Evolutionary conservation across 2,888 invertebrate species (phyloP).

Genomic region (Actias luna): DNA sequence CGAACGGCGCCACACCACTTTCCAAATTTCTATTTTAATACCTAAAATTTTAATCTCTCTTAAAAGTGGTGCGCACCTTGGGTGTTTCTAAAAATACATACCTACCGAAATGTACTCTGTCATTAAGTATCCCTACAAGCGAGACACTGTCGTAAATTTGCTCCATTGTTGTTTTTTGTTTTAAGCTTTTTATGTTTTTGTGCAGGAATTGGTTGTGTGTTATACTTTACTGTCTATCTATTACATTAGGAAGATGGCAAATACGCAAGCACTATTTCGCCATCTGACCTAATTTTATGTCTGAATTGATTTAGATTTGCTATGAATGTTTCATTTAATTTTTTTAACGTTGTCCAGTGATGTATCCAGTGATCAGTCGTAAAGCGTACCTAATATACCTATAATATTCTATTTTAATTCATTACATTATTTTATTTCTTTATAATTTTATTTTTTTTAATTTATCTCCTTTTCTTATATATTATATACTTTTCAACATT

Average conservation of each 20-base stretch:
- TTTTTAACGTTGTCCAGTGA: slow-evolving; percentile 50
- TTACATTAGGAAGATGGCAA: slow-evolving; percentile 46
- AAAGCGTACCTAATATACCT: slow-evolving; percentile 16
- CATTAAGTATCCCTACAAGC: slow-evolving; percentile 56
- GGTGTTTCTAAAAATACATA: slow-evolving; percentile 52
- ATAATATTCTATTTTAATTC: not conserved
- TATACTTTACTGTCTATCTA: slow-evolving; percentile 48
- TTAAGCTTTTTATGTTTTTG: slow-evolving; percentile 67
- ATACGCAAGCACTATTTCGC: slow-evolving; percentile 39
- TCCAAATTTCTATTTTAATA: slow-evolving; percentile 19
- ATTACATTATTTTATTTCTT: not conserved
- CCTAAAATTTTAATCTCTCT: slow-evolving; percentile 23
- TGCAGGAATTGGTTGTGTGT: slow-evolving; percentile 64
- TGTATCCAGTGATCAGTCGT: slow-evolving; percentile 50
- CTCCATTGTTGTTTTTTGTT: slow-evolving; percentile 59
- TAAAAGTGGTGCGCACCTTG: slow-evolving; percentile 49
- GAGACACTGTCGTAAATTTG: slow-evolving; percentile 53
- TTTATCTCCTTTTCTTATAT: too few species aligned
- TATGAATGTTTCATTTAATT: slow-evolving; percentile 59
- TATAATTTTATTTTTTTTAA: not conserved
- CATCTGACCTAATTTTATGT: slow-evolving; percentile 47
- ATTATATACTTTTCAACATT: not conserved
- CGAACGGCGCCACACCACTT: slow-evolving; percentile 47
- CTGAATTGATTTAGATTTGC: slow-evolving; percentile 50
- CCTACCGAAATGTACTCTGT: slow-evolving; percentile 57